These are phyloP conservation scores for Allolobophora icterica DNA, from an alignment of 2,888 invertebrate genomes.

Conservation along the genomic window DNA sequence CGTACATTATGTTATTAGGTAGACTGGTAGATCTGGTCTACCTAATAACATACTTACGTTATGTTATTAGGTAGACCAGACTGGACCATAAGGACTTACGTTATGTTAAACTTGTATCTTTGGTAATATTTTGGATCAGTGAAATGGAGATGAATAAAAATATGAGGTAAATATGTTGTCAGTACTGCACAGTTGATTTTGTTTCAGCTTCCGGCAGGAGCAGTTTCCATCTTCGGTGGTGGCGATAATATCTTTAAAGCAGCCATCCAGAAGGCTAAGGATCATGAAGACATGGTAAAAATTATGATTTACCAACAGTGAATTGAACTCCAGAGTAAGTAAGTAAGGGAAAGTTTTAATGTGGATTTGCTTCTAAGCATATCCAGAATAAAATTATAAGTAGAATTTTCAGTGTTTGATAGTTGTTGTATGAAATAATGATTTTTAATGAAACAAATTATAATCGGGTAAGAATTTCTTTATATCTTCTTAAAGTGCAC, in stretches of 20 bases:
- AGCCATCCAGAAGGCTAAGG: constrained; percentile 52
- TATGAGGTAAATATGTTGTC: neutral
- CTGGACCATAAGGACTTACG: neutral
- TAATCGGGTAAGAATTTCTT: too few species aligned
- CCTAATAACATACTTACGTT: neutral
- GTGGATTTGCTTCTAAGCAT: too few species aligned
- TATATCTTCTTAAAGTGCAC: too few species aligned
- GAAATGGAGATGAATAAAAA: neutral
- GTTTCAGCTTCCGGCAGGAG: constrained; percentile 59
- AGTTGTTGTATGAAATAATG: too few species aligned
- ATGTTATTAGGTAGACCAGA: too few species aligned
- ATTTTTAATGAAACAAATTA: too few species aligned
- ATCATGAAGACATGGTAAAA: neutral
- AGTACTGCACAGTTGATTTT: neutral
- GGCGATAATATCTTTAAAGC: constrained; percentile 54
- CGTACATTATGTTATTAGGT: neutral
- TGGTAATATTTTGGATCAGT: neutral
- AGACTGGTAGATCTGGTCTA: neutral
- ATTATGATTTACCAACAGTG: neutral
- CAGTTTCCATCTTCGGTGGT: constrained; percentile 62
- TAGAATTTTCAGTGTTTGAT: too few species aligned
- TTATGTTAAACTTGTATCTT: neutral
- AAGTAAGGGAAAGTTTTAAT: neutral
- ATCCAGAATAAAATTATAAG: too few species aligned
- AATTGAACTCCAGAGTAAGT: neutral